Evolutionary conservation across 1,140 invertebrate genomes (phyloP).

Genomic region (Drosophila nikananu): DNA sequence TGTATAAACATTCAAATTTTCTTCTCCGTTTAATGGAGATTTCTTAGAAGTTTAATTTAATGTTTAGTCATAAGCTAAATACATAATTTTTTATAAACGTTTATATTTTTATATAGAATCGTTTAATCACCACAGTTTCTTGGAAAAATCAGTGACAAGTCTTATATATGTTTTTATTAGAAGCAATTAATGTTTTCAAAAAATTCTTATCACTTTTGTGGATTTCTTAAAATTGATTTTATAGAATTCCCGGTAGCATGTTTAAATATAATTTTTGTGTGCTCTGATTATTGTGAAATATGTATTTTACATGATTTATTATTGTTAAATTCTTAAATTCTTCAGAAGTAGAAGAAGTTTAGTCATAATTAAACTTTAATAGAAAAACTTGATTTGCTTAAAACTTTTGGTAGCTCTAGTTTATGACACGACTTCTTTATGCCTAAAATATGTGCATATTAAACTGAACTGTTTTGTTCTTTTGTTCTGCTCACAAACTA

Average conservation of each 20-base stretch:
- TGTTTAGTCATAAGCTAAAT: no score
- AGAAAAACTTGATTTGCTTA: constrained; percentile 1
- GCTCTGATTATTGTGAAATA: not conserved
- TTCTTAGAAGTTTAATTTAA: not conserved
- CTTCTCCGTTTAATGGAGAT: not conserved
- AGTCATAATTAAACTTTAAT: constrained; percentile 1
- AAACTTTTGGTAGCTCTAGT: constrained; percentile 14
- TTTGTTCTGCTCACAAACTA: constrained; percentile 10
- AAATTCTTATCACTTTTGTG: not conserved
- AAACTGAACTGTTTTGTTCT: constrained; percentile 11
- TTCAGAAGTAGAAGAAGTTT: not conserved
- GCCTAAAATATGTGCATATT: constrained; percentile 34
- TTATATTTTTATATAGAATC: no score
- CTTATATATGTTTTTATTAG: not conserved
- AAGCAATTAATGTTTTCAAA: no score
- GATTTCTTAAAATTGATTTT: not conserved
- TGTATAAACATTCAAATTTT: no score
- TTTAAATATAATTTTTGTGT: no score
- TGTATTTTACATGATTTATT: not conserved
- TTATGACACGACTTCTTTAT: constrained; percentile 17
- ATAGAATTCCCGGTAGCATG: no score
- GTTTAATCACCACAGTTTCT: not conserved
- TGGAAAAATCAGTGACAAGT: not conserved
- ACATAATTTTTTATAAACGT: no score
- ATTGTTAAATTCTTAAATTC: no score